phyloP scores from a whole-genome alignment of 2,888 invertebrate species.

The Limnephilus rhombicus region DNA sequence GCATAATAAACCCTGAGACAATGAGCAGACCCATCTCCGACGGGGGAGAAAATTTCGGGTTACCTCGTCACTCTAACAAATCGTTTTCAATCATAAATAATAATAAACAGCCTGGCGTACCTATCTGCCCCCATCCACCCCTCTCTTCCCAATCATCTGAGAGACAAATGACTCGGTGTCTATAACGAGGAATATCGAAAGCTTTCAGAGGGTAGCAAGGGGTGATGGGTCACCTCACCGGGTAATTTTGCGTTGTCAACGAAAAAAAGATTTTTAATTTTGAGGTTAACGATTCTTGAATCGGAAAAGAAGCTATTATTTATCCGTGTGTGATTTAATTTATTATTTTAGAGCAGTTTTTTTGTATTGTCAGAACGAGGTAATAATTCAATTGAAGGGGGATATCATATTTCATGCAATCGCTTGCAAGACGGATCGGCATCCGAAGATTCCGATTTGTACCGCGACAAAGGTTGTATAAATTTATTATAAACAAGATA shows the following conservation, averaged over 20 bases:
- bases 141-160: slow-evolving; percentile 25
- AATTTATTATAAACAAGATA: slow-evolving; percentile 10
- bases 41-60: slow-evolving; percentile 40
- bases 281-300: not conserved
- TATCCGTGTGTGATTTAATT: not conserved
- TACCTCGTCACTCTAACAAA: slow-evolving; percentile 56
- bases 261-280: not conserved
- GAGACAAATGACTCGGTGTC: slow-evolving; percentile 49
- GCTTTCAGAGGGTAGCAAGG: slow-evolving; percentile 31
- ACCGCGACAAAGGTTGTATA: slow-evolving; percentile 12
- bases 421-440: slow-evolving; percentile 16
- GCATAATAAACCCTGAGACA: slow-evolving; percentile 56
- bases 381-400: not conserved
- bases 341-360: not conserved
- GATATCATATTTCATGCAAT: slow-evolving; percentile 31
- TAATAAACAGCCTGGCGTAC: slow-evolving; percentile 51
- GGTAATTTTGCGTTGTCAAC: slow-evolving; percentile 22
- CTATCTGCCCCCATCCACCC: slow-evolving; percentile 23
- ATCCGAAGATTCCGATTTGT: slow-evolving; percentile 2
- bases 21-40: slow-evolving; percentile 51
- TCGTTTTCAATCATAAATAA: slow-evolving; percentile 60
- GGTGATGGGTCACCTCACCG: slow-evolving; percentile 35
- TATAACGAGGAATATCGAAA: slow-evolving; percentile 31
- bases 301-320: not conserved
- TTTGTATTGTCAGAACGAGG: not conserved